Conservation (phyloP, 2,113 vertebrate species). For the Mellivora capensis region DNA sequence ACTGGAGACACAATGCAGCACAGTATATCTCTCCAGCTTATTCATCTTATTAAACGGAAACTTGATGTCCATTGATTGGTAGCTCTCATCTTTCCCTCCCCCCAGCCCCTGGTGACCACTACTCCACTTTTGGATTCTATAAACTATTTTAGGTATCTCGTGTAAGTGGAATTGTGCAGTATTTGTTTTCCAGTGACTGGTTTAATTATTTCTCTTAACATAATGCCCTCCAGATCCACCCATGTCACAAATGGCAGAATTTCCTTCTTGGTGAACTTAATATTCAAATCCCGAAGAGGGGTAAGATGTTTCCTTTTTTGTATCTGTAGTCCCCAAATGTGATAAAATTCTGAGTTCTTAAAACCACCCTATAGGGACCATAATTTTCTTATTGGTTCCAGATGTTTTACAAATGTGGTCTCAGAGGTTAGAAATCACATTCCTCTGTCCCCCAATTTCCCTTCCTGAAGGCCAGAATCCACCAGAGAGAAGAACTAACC, state of each 20-base stretch:
- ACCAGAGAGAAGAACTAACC: background rate
- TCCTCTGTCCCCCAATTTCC: background rate
- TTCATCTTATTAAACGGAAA: background rate
- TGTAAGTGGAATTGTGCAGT: background rate
- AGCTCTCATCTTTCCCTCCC: too few relatives aligned
- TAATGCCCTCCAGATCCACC: background rate
- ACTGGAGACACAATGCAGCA: background rate
- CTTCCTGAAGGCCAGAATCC: background rate
- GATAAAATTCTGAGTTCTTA: slow-evolving; percentile 27
- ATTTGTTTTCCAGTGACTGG: background rate
- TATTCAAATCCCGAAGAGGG: background rate
- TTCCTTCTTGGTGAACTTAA: background rate
- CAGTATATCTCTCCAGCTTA: background rate
- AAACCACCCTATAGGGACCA: background rate
- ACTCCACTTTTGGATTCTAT: background rate
- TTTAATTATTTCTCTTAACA: background rate
- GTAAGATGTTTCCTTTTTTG: background rate
- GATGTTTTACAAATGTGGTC: slow-evolving; percentile 26
- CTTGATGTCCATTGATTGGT: background rate
- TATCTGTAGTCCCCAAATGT: background rate
- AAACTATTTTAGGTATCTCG: background rate
- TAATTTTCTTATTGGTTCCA: slow-evolving; percentile 46
- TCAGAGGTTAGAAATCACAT: slow-evolving; percentile 26
- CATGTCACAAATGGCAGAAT: background rate
- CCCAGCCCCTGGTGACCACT: background rate